These are phyloP conservation scores for Dynastes hyllus DNA, from an alignment of 2,888 invertebrate species.

Conservation along the genomic window DNA sequence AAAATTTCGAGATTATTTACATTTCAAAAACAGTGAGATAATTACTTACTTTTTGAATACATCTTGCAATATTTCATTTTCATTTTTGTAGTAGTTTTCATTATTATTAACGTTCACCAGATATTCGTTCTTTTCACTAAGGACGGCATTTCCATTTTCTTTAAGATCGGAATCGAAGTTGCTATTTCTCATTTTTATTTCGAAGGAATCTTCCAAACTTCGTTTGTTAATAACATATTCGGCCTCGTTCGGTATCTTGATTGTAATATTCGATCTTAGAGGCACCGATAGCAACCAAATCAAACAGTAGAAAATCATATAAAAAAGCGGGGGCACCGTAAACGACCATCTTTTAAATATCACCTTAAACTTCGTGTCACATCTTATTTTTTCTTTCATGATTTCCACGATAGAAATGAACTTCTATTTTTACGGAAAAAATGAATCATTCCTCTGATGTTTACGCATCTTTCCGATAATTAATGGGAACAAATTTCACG, in stretches of 20 bases:
- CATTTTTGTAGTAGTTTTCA: conserved; percentile 66
- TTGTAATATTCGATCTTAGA: conserved; percentile 65
- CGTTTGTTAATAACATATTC: conserved; percentile 59
- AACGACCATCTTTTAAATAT: conserved; percentile 73
- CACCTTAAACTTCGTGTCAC: conserved; percentile 9
- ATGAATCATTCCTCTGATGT: neutral
- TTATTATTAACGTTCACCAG: conserved; percentile 67
- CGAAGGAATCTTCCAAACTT: conserved; percentile 65
- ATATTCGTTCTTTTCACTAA: conserved; percentile 73
- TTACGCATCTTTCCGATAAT: conserved; percentile 19
- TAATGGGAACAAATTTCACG: conserved; percentile 42
- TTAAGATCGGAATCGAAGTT: conserved; percentile 73
- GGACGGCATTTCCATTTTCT: conserved; percentile 68
- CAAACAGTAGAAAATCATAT: conserved; percentile 73
- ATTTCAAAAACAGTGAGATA: no score
- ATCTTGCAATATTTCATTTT: conserved; percentile 66
- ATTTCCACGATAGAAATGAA: neutral
- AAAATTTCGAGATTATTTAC: no score
- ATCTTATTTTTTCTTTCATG: conserved; percentile 25
- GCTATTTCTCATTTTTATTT: conserved; percentile 70
- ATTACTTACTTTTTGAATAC: conserved; percentile 69
- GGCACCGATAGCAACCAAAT: conserved; percentile 73
- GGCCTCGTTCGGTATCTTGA: conserved; percentile 58
- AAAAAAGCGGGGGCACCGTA: conserved; percentile 73
- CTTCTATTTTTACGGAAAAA: neutral